phyloP scores from a whole-genome alignment of 2,113 vertebrate genomes.

The Daboia siamensis region DNA sequence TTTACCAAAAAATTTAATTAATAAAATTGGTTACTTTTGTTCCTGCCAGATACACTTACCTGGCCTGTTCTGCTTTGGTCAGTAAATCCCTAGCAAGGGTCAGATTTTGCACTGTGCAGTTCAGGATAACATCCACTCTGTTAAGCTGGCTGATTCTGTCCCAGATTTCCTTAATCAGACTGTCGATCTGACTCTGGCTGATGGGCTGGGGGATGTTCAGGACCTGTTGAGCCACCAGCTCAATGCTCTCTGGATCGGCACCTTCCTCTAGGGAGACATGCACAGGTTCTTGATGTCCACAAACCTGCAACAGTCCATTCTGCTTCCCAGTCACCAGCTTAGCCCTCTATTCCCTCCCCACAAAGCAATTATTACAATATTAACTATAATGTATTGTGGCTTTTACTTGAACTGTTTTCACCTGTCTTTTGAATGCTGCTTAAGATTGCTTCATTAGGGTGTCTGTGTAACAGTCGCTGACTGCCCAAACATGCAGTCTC shows the following conservation, averaged over 20 bases:
- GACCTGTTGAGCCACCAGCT: conserved; percentile 77
- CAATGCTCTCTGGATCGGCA: conserved; percentile 82
- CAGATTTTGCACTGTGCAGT: conserved; percentile 68
- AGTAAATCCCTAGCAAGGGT: conserved; percentile 68
- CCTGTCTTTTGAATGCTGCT: too few species aligned
- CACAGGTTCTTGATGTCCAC: not conserved
- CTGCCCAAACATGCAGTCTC: too few species aligned
- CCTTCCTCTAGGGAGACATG: conserved; percentile 74
- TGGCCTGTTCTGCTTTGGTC: conserved; percentile 67
- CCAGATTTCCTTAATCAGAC: conserved; percentile 71
- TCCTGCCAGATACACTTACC: conserved; percentile 48
- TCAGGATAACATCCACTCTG: conserved; percentile 68
- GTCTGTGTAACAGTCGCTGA: too few species aligned
- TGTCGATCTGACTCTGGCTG: conserved; percentile 62
- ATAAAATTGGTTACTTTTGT: not conserved
- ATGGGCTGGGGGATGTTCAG: conserved; percentile 78
- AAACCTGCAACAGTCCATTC: too few species aligned
- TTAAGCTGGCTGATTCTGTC: conserved; percentile 71
- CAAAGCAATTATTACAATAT: not conserved
- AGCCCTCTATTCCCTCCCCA: too few species aligned
- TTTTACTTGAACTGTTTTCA: too few species aligned
- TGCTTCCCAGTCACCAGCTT: not conserved
- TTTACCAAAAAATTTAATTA: not conserved
- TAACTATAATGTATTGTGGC: too few species aligned
- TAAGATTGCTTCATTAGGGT: too few species aligned